Percentiles rank a stretch among this genome's conserved stretches.
These are phyloP conservation scores for Venustaconcha ellipsiformis DNA, from an alignment of 1,140 invertebrate species.

Conservation along the genomic window DNA sequence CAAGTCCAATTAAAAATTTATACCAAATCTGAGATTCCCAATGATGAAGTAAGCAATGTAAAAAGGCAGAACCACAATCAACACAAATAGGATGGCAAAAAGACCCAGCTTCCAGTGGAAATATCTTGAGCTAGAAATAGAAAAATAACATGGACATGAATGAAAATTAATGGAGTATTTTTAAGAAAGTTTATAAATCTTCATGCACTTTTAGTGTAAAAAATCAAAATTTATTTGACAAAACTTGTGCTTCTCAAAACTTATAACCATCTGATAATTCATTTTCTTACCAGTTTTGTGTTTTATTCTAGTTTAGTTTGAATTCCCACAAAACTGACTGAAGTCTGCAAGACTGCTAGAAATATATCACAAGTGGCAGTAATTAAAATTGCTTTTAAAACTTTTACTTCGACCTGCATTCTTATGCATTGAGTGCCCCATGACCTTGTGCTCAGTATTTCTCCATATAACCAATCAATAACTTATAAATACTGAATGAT, in stretches of 20 bases:
- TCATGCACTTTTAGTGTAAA: neutral
- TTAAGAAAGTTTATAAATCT: neutral
- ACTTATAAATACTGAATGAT: too few species aligned
- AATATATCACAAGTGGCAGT: too few species aligned
- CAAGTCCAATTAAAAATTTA: conserved; percentile 63
- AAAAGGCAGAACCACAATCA: conserved; percentile 96
- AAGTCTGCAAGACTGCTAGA: too few species aligned
- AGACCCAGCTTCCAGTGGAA: conserved; percentile 96
- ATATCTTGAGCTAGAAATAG: conserved; percentile 86
- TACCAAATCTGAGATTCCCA: conserved; percentile 91
- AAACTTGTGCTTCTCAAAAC: conserved; percentile 8
- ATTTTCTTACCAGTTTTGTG: too few species aligned
- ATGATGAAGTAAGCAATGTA: conserved; percentile 97
- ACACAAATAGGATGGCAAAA: conserved; percentile 92
- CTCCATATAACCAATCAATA: too few species aligned
- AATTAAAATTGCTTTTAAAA: too few species aligned
- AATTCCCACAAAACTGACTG: too few species aligned
- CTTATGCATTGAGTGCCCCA: too few species aligned
- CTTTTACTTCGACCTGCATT: too few species aligned
- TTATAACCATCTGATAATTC: too few species aligned
- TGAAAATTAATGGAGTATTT: neutral
- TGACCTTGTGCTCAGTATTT: too few species aligned
- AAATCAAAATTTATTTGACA: neutral
- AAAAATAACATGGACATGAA: conserved; percentile 28
- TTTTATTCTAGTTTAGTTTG: too few species aligned